Evolutionary conservation across 64 coral and sea anemone genomes (phyloP).

Genomic region (Catalaphyllia jardinei): DNA sequence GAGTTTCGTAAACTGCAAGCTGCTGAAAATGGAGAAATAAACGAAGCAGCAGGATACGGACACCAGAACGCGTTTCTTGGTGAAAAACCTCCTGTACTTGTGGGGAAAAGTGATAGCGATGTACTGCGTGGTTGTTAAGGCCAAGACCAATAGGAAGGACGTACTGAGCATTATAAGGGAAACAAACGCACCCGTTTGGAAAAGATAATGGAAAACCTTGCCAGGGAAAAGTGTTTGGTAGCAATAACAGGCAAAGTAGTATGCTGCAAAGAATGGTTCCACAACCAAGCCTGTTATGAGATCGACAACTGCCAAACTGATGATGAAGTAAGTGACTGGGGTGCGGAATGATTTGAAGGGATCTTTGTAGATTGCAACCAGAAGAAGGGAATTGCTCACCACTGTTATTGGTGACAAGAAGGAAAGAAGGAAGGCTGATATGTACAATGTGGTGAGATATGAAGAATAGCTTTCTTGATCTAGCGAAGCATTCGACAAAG

Average conservation of each 20-base stretch:
- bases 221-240: slow-evolving; percentile 15
- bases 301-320: slow-evolving; percentile 80
- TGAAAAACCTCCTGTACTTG: slow-evolving; percentile 71
- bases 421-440: slow-evolving; percentile 64
- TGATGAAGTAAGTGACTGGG: slow-evolving; percentile 65
- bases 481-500: neutral
- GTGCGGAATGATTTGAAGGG: slow-evolving; percentile 76
- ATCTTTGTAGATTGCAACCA: slow-evolving; percentile 73
- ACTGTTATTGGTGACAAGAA: slow-evolving; percentile 71
- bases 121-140: slow-evolving; percentile 71
- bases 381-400: slow-evolving; percentile 66
- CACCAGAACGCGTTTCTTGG: slow-evolving; percentile 35
- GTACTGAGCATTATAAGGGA: slow-evolving; percentile 73
- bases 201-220: neutral
- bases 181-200: slow-evolving; percentile 18
- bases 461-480: neutral
- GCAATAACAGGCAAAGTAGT: slow-evolving; percentile 61
- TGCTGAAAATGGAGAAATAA: slow-evolving; percentile 68
- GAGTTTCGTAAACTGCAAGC: slow-evolving; percentile 56
- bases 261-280: slow-evolving; percentile 72
- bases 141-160: slow-evolving; percentile 72
- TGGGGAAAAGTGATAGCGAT: slow-evolving; percentile 80
- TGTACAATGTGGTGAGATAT: slow-evolving; percentile 59
- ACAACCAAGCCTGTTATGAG: slow-evolving; percentile 71
- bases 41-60: slow-evolving; percentile 49